Conservation (phyloP, 2,888 invertebrate species). For the Phragmatobia fuliginosa region DNA sequence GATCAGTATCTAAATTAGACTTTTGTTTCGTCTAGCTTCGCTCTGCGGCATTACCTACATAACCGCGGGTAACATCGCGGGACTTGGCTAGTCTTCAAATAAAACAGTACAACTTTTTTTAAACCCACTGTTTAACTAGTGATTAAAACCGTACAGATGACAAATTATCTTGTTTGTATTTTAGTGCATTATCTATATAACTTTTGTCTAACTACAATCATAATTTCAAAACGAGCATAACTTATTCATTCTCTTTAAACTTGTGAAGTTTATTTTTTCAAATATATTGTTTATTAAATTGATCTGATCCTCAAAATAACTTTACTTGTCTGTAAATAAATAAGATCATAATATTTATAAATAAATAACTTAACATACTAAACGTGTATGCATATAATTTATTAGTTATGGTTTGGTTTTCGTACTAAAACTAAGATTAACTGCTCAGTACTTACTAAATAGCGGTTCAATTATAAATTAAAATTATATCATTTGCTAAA, state of each 20-base stretch:
- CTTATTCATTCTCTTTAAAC: constrained; percentile 39
- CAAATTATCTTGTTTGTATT: neutral
- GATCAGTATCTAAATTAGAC: too few species aligned
- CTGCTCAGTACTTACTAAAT: constrained; percentile 44
- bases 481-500: neutral
- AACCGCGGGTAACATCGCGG: too few species aligned
- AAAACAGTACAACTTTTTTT: neutral
- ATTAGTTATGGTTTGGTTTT: constrained; percentile 73
- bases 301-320: neutral
- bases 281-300: neutral
- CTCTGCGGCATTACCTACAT: too few species aligned
- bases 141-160: neutral
- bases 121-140: neutral
- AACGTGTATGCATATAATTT: constrained; percentile 59
- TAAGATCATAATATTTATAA: neutral
- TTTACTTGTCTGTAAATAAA: neutral
- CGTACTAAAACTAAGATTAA: constrained; percentile 70
- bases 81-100: too few species aligned
- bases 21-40: too few species aligned
- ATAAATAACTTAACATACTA: constrained; percentile 58
- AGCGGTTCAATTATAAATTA: neutral
- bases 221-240: constrained; percentile 52
- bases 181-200: neutral
- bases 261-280: neutral
- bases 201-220: too few species aligned